phyloP scores from a whole-genome alignment of 2,888 invertebrate species.

The Kuschelorhynchus macadamiae region DNA sequence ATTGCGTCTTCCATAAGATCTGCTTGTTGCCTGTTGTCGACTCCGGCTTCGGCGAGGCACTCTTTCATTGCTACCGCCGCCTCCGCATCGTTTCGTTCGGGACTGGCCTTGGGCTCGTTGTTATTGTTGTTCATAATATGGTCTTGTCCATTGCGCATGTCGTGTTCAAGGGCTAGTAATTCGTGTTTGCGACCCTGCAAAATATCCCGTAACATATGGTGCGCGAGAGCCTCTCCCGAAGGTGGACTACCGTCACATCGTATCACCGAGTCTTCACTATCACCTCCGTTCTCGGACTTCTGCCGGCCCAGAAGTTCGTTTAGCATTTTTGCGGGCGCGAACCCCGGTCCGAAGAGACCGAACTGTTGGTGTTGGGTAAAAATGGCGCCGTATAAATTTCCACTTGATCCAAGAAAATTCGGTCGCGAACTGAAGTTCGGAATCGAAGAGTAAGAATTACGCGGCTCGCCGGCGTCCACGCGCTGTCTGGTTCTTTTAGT shows the following conservation, averaged over 20 bases:
- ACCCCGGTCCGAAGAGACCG: conserved; percentile 87
- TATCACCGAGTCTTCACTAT: conserved; percentile 67
- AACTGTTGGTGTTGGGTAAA: conserved; percentile 85
- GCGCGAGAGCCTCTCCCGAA: conserved; percentile 74
- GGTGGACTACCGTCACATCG: conserved; percentile 74
- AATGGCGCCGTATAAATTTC: conserved; percentile 85
- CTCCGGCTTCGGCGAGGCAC: conserved; percentile 76
- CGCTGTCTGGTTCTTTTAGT: conserved; percentile 95
- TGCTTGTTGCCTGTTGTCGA: conserved; percentile 69
- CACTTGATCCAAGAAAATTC: conserved; percentile 84
- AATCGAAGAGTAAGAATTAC: conserved; percentile 91
- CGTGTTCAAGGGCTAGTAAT: conserved; percentile 80
- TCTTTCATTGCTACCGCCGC: conserved; percentile 66
- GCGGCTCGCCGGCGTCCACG: conserved; percentile 96
- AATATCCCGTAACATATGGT: conserved; percentile 92
- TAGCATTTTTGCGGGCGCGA: conserved; percentile 91
- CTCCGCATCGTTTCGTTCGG: conserved; percentile 61
- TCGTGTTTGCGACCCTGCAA: conserved; percentile 91
- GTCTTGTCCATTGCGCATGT: conserved; percentile 72
- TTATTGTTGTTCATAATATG: conserved; percentile 70
- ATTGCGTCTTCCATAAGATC: conserved; percentile 74
- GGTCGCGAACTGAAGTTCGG: conserved; percentile 83
- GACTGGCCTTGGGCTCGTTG: conserved; percentile 70
- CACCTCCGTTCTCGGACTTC: conserved; percentile 69
- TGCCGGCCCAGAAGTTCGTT: conserved; percentile 90